phyloP scores from a whole-genome alignment of 2,888 invertebrate species.

The Antheraea yamamai region DNA sequence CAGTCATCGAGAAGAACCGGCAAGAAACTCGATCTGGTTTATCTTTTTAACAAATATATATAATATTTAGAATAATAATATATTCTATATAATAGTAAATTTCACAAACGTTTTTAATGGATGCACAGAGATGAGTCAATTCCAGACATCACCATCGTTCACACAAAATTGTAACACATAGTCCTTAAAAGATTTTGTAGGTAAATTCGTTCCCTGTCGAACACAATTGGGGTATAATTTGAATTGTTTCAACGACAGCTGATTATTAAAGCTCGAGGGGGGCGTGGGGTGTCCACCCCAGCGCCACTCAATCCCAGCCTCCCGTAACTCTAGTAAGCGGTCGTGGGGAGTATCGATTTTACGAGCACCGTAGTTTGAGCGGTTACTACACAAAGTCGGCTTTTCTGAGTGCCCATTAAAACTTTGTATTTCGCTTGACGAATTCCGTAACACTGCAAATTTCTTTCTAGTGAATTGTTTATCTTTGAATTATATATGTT shows the following conservation, averaged over 20 bases:
- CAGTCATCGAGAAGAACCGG: too few relatives aligned
- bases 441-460: neutral
- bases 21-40: too few relatives aligned
- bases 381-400: conserved; percentile 8
- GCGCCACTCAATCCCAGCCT: neutral
- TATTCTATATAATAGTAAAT: too few relatives aligned
- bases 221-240: conserved; percentile 37
- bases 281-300: neutral
- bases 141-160: too few relatives aligned
- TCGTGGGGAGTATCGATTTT: conserved; percentile 40
- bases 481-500: too few relatives aligned
- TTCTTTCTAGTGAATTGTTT: neutral
- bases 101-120: too few relatives aligned
- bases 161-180: too few relatives aligned
- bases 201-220: conserved; percentile 9
- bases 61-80: too few relatives aligned
- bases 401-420: conserved; percentile 13
- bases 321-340: conserved; percentile 30
- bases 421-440: neutral
- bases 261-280: conserved; percentile 29
- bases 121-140: too few relatives aligned
- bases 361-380: conserved; percentile 31
- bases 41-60: too few relatives aligned
- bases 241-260: conserved; percentile 46
- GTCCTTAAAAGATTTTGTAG: neutral